Evolutionary conservation across 2,888 invertebrate species (phyloP).

Genomic region (Aproaerema taeniolella): DNA sequence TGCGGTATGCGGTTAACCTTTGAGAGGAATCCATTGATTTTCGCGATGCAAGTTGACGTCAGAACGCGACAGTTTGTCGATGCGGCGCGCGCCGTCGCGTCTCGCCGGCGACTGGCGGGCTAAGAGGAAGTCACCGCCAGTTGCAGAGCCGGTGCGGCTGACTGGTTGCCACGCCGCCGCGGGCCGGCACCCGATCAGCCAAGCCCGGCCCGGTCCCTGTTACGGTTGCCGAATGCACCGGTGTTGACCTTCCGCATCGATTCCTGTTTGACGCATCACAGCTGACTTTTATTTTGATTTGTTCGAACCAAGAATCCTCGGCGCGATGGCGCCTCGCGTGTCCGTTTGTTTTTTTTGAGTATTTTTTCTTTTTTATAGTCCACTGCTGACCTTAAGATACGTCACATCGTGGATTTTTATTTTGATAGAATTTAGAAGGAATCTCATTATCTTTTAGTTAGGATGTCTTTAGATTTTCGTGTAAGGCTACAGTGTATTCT

Average conservation of each 20-base stretch:
- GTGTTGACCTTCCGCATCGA: conserved; percentile 56
- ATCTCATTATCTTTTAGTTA: too few relatives aligned
- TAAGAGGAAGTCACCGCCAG: conserved; percentile 65
- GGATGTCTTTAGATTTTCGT: too few relatives aligned
- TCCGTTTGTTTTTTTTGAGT: too few relatives aligned
- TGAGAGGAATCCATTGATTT: conserved; percentile 69
- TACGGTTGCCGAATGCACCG: too few relatives aligned
- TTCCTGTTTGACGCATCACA: conserved; percentile 36
- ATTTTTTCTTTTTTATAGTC: too few relatives aligned
- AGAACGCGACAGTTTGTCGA: conserved; percentile 44
- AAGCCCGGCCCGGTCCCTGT: conserved; percentile 30
- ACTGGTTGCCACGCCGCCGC: conserved; percentile 65
- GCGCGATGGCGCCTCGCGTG: too few relatives aligned
- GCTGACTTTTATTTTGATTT: conserved; percentile 37
- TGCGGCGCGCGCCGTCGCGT: conserved; percentile 68
- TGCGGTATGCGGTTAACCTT: conserved; percentile 75
- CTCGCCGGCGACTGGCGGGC: conserved; percentile 60
- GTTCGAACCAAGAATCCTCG: too few relatives aligned
- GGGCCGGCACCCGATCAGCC: conserved; percentile 16
- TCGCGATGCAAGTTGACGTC: conserved; percentile 66
- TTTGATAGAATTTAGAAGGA: too few relatives aligned
- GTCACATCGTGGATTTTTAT: too few relatives aligned
- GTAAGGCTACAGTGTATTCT: too few relatives aligned
- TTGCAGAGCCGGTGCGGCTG: conserved; percentile 37
- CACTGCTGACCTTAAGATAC: too few relatives aligned